These are phyloP conservation scores for Hippoglossus hippoglossus DNA, from an alignment of 2,797 vertebrate species.

Conservation along the genomic window DNA sequence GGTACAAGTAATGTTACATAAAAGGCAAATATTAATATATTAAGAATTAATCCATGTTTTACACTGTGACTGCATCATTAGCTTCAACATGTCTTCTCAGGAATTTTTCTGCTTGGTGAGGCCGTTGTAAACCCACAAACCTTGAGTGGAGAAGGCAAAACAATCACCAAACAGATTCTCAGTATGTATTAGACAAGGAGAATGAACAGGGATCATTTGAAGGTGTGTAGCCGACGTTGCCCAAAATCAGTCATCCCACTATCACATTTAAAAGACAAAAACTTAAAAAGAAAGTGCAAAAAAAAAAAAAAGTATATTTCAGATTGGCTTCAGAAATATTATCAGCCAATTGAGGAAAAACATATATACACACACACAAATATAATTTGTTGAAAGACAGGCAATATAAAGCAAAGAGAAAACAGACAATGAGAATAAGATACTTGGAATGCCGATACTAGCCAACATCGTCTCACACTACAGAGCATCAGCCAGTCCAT, in stretches of 20 bases:
- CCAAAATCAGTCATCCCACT: slow-evolving; percentile 73
- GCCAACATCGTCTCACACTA: slow-evolving; percentile 70
- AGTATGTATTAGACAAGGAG: slow-evolving; percentile 26
- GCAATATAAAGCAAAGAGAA: slow-evolving; percentile 61
- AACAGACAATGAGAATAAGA: slow-evolving; percentile 41
- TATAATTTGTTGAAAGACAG: slow-evolving; percentile 47
- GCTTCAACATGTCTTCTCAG: slow-evolving; percentile 49
- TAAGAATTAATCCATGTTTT: slow-evolving; percentile 62
- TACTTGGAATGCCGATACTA: slow-evolving; percentile 68
- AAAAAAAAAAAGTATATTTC: slow-evolving; percentile 52
- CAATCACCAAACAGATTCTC: slow-evolving; percentile 66
- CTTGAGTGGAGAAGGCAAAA: slow-evolving; percentile 59
- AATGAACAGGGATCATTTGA: slow-evolving; percentile 46
- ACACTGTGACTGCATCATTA: slow-evolving; percentile 53
- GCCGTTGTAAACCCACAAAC: slow-evolving; percentile 50
- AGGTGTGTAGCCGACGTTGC: slow-evolving; percentile 60
- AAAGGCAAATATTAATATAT: slow-evolving; percentile 77
- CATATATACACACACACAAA: slow-evolving; percentile 12
- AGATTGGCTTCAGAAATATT: slow-evolving; percentile 67
- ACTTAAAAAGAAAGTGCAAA: slow-evolving; percentile 64
- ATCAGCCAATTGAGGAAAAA: slow-evolving; percentile 54
- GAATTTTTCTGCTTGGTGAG: slow-evolving; percentile 57
- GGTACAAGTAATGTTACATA: slow-evolving; percentile 78
- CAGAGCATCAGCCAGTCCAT: slow-evolving; percentile 60
- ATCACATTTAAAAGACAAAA: slow-evolving; percentile 69